Percentiles rank a stretch among this genome's conserved stretches.
Conservation (phyloP, 2,888 invertebrate genomes). For the Troilus luridus region DNA sequence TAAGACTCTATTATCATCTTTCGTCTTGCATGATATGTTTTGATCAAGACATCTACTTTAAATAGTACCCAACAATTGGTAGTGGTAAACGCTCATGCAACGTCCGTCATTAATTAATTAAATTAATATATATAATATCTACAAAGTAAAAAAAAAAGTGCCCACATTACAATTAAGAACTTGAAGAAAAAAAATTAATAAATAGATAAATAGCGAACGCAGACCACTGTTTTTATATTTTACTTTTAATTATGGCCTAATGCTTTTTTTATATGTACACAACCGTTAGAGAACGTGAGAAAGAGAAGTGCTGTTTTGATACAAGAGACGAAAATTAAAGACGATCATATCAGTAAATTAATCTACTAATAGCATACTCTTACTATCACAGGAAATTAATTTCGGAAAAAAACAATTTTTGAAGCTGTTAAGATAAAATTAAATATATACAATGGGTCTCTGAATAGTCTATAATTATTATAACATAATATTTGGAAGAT, state of each 20-base stretch:
- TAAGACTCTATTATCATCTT: too few relatives aligned
- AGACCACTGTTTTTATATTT: not conserved
- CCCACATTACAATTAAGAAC: too few relatives aligned
- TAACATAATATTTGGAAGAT: too few relatives aligned
- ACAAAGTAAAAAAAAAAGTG: too few relatives aligned
- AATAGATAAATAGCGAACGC: not conserved
- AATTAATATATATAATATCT: too few relatives aligned
- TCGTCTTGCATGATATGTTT: too few relatives aligned
- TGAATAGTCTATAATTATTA: not conserved
- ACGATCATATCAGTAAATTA: not conserved
- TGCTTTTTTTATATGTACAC: not conserved
- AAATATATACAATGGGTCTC: not conserved
- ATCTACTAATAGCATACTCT: not conserved
- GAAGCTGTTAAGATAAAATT: not conserved
- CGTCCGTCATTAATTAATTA: too few relatives aligned
- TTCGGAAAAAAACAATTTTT: not conserved
- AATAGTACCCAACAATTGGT: too few relatives aligned
- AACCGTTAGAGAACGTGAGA: not conserved
- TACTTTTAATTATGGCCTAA: not conserved
- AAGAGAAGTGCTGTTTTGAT: not conserved
- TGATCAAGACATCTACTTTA: too few relatives aligned
- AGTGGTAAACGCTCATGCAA: too few relatives aligned
- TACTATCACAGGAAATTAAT: not conserved
- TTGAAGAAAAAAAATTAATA: not conserved
- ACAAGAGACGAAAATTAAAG: not conserved